phyloP scores from a whole-genome alignment of 2,797 vertebrate species.

The Semotilus atromaculatus region DNA sequence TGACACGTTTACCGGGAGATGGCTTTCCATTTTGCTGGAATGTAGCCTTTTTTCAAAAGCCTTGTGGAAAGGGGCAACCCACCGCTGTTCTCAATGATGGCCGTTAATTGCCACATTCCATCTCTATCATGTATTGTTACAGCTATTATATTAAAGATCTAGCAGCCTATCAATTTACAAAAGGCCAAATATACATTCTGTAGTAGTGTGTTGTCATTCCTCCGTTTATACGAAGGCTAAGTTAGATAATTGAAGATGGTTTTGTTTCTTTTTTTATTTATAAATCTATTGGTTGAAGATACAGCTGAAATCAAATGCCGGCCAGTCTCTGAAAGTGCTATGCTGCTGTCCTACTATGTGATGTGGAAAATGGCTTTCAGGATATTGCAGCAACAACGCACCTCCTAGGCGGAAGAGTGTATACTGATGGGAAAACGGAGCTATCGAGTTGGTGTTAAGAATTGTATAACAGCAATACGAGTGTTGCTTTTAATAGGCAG shows the following conservation, averaged over 20 bases:
- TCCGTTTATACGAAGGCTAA: background rate
- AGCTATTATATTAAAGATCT: slow-evolving; percentile 22
- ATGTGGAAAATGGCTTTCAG: slow-evolving; percentile 34
- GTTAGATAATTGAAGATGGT: background rate
- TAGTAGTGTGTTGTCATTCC: background rate
- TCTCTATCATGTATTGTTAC: slow-evolving; percentile 28
- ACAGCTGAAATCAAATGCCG: slow-evolving; percentile 23
- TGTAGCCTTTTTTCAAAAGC: slow-evolving; percentile 22
- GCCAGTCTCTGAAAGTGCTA: slow-evolving; percentile 1
- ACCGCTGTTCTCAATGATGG: slow-evolving; percentile 23
- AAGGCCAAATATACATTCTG: slow-evolving; percentile 1
- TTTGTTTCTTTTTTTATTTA: background rate
- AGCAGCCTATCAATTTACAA: background rate
- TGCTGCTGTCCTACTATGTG: slow-evolving; percentile 12
- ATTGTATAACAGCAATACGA: slow-evolving; percentile 28
- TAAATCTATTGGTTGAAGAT: slow-evolving; percentile 5
- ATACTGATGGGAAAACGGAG: slow-evolving; percentile 24
- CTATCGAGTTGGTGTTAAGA: slow-evolving; percentile 31
- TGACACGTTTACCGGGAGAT: slow-evolving; percentile 36
- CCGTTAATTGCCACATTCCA: slow-evolving; percentile 40
- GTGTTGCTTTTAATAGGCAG: slow-evolving; percentile 32
- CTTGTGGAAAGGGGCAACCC: background rate
- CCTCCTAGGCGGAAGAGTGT: slow-evolving; percentile 14
- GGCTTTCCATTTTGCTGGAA: slow-evolving; percentile 40
- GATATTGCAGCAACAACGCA: slow-evolving; percentile 8